phyloP scores from a whole-genome alignment of 2,888 invertebrate species.

The Chorisops tibialis region DNA sequence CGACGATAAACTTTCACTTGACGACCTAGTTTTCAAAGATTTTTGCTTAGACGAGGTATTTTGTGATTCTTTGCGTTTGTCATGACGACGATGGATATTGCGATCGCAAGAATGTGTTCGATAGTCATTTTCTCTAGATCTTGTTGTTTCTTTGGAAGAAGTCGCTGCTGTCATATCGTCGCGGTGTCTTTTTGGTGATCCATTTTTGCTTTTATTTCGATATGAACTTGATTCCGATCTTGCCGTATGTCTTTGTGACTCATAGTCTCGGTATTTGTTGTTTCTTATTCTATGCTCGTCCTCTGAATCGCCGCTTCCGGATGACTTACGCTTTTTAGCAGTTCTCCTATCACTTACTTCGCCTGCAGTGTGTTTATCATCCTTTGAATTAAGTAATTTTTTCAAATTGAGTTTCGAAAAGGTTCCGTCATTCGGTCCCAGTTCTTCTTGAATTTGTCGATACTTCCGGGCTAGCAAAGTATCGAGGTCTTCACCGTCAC shows the following conservation, averaged over 20 bases:
- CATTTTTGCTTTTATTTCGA: background rate
- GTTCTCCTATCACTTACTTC: slow-evolving; percentile 40
- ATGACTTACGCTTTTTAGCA: slow-evolving; percentile 29
- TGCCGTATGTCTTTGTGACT: background rate
- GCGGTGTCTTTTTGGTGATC: slow-evolving; percentile 19
- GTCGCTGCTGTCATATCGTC: background rate
- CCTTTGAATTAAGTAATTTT: slow-evolving; percentile 48
- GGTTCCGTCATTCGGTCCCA: slow-evolving; percentile 38
- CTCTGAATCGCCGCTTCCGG: background rate
- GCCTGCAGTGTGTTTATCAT: slow-evolving; percentile 48
- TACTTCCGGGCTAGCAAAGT: slow-evolving; percentile 68
- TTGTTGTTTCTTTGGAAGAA: slow-evolving; percentile 3
- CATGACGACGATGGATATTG: no score
- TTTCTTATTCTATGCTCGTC: background rate
- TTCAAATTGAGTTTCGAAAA: slow-evolving; percentile 44
- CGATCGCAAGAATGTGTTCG: no score
- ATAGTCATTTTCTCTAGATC: background rate
- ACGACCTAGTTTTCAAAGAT: no score
- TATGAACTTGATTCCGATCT: no score
- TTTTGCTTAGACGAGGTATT: no score
- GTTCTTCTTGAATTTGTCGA: slow-evolving; percentile 60
- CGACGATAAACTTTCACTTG: background rate
- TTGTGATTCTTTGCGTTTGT: no score
- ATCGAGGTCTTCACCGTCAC: slow-evolving; percentile 59
- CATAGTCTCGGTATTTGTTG: background rate